Evolutionary conservation across 2,888 invertebrate genomes (phyloP).

Genomic region (Sycophila texana): DNA sequence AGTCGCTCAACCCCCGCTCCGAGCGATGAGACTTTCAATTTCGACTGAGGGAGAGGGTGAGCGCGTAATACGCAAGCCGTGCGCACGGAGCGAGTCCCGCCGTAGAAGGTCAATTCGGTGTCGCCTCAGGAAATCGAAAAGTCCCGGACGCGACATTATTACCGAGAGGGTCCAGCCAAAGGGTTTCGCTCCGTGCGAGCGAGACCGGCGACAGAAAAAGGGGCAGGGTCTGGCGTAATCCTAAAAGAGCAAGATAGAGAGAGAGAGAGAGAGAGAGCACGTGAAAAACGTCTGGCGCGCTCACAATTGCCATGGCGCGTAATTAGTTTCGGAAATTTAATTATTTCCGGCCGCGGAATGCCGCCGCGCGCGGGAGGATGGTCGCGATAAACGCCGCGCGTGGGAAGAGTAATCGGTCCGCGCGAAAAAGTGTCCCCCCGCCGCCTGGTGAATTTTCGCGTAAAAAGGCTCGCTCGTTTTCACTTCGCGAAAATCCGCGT

Average conservation of each 20-base stretch:
- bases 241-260: slow-evolving; percentile 9
- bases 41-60: background rate
- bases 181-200: background rate
- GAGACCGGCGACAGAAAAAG: background rate
- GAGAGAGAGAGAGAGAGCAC: slow-evolving; percentile 23
- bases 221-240: background rate
- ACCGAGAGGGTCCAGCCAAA: slow-evolving; percentile 23
- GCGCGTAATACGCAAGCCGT: background rate
- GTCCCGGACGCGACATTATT: slow-evolving; percentile 45
- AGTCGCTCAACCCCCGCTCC: slow-evolving; percentile 44
- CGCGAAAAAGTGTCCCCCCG: background rate
- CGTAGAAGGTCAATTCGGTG: slow-evolving; percentile 38
- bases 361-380: slow-evolving; percentile 50
- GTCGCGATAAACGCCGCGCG: slow-evolving; percentile 64
- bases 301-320: slow-evolving; percentile 72
- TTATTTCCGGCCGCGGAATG: slow-evolving; percentile 67
- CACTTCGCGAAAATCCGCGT: background rate
- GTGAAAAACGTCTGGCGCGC: slow-evolving; percentile 56
- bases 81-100: background rate
- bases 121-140: slow-evolving; percentile 62
- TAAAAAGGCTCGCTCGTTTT: background rate
- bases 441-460: background rate
- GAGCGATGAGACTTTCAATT: slow-evolving; percentile 51
- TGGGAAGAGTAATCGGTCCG: slow-evolving; percentile 18
- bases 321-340: slow-evolving; percentile 75